These are phyloP conservation scores for Danio tinwini DNA, from an alignment of 2,797 vertebrate genomes.

Conservation along the genomic window DNA sequence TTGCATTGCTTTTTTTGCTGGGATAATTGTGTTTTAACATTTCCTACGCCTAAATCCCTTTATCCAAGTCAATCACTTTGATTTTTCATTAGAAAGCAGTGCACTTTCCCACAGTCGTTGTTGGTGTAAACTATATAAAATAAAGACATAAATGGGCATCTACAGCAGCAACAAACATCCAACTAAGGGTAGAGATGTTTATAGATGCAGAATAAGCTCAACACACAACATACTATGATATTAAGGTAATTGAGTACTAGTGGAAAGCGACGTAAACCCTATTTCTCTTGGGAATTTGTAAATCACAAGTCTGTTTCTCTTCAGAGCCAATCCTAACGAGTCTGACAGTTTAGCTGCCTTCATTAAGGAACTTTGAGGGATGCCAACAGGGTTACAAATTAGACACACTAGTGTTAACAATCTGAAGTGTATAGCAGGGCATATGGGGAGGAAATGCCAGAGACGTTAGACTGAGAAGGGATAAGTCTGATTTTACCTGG, in stretches of 20 bases:
- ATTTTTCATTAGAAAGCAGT: background rate
- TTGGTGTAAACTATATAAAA: background rate
- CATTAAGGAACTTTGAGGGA: slow-evolving; percentile 47
- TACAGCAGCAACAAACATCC: background rate
- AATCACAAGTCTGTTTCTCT: slow-evolving; percentile 49
- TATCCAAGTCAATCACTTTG: background rate
- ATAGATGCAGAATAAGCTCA: background rate
- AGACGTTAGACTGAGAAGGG: background rate
- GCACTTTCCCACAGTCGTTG: background rate
- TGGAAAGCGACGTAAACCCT: slow-evolving; percentile 31
- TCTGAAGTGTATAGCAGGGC: background rate
- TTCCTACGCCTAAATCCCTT: no score
- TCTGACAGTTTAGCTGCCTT: slow-evolving; percentile 54
- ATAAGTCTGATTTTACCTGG: slow-evolving; percentile 7
- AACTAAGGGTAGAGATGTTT: background rate
- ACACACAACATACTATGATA: slow-evolving; percentile 8
- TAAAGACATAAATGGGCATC: background rate
- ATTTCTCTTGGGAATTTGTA: slow-evolving; percentile 51
- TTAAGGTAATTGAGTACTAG: slow-evolving; percentile 27
- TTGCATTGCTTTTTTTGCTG: background rate
- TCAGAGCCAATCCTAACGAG: slow-evolving; percentile 48
- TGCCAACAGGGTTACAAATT: slow-evolving; percentile 49
- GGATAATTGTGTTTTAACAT: background rate
- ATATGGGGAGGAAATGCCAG: slow-evolving; percentile 26
- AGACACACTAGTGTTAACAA: slow-evolving; percentile 35